Conservation (phyloP, 2,797 vertebrate genomes). For the Chrysocyon brachyurus region DNA sequence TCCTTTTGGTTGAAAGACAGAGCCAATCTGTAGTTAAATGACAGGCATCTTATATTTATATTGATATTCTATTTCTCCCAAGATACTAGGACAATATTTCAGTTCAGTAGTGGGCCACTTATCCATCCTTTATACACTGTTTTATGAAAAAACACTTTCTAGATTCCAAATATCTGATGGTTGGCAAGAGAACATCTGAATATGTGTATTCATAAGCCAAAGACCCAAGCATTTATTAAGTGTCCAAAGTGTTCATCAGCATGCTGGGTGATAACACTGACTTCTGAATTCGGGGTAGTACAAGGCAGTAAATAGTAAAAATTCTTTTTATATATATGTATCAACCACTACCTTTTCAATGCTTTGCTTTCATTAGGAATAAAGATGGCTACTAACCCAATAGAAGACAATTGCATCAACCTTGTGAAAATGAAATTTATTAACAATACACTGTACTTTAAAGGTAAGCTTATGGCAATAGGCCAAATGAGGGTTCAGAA, state of each 20-base stretch:
- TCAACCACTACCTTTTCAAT: background rate
- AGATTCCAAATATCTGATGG: background rate
- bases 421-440: slow-evolving; percentile 74
- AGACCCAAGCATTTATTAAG: background rate
- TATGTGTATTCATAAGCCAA: background rate
- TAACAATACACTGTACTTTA: slow-evolving; percentile 77
- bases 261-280: background rate
- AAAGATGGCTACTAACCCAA: slow-evolving; percentile 58
- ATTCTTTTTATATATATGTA: background rate
- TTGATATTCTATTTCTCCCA: background rate
- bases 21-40: background rate
- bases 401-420: slow-evolving; percentile 52
- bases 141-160: slow-evolving; percentile 52
- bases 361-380: slow-evolving; percentile 71
- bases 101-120: background rate
- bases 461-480: slow-evolving; percentile 74
- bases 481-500: background rate
- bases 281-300: background rate
- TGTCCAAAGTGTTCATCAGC: background rate
- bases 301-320: background rate
- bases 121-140: background rate
- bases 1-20: background rate
- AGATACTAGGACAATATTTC: background rate
- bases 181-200: slow-evolving; percentile 7
- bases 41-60: background rate